Evolutionary conservation across 2,113 vertebrate species (phyloP), one percentile per base, ranked within the genome.

Genomic region (Meleagris gallopavo): DNA sequence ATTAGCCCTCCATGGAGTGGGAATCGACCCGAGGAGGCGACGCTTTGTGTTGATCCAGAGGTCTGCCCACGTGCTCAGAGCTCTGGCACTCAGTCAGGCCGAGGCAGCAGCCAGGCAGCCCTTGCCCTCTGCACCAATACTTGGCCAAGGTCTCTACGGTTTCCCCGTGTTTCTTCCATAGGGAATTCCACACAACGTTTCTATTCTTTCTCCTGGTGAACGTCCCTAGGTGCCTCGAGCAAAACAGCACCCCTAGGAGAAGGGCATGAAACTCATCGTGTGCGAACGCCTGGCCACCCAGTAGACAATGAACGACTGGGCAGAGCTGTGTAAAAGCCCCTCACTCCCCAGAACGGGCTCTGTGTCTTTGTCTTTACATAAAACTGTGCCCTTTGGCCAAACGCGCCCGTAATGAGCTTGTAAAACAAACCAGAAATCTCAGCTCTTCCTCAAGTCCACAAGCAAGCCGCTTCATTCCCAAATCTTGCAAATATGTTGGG

Each of bases 371-470:
- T 90, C 83, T 94, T 94, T 94, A 87, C 45, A 77, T 91, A 74
- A 91, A 92, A 87, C 78, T 48, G 81, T 90, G 76, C 83, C 93
- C 94, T 86, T 95, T 90, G 91, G 94, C 90, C 88, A 97, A 94
- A 97, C 90, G 80, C 32, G 89, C 61, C 90, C 86, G 80, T 84
- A 90, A 97, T 34, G 54, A 94, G 87, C 46, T 89, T 93, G 90
- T 92, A 87, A 96, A 93, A 94, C 62, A 95, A 91, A 90, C 74
- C 83, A 94, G 89, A 96, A 96, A 83, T 79, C 86, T 95, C 94
- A 86, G 27, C 65, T 81, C 82, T 70, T 94, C 83, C 76, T 82
- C 24, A 29, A 86, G 67, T 65, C 78, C 75, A 88, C 73, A 85
- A 45, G 41, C 43, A 57, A 91, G 60, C 89, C 3, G 2, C 50